A percentile compares a stretch with the other conserved stretches of the same genome.
phyloP scores from a whole-genome alignment of 2,113 vertebrate species.

The Poeciliopsis occidentalis region DNA sequence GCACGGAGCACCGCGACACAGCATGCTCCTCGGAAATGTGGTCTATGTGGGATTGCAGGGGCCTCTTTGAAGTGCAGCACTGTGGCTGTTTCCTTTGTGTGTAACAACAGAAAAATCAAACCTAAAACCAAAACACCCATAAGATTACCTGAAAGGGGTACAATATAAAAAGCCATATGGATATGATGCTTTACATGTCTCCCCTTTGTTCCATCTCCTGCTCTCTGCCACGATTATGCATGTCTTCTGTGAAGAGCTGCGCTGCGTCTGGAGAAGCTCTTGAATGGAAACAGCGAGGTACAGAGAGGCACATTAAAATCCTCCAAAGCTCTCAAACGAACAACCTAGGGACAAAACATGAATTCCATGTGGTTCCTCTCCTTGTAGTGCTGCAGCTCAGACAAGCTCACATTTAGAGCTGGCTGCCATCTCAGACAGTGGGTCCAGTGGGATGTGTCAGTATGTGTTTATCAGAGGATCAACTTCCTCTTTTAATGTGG shows the following conservation, averaged over 20 bases:
- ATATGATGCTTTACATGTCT: constrained; percentile 78
- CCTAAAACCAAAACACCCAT: constrained; percentile 79
- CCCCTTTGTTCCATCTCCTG: constrained; percentile 71
- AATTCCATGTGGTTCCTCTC: constrained; percentile 67
- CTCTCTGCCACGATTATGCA: constrained; percentile 70
- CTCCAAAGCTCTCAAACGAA: constrained; percentile 79
- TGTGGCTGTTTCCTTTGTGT: constrained; percentile 77
- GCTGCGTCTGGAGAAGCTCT: constrained; percentile 75
- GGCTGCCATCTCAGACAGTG: constrained; percentile 72
- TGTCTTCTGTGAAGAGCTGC: constrained; percentile 77
- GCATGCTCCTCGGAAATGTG: constrained; percentile 58
- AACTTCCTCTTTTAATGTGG: constrained; percentile 71
- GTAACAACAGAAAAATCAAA: constrained; percentile 76
- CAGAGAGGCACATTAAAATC: constrained; percentile 72
- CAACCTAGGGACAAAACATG: constrained; percentile 84
- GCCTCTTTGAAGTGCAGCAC: constrained; percentile 76
- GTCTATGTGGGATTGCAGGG: constrained; percentile 70
- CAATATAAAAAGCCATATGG: constrained; percentile 78
- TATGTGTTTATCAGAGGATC: constrained; percentile 83
- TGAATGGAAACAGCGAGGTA: constrained; percentile 73
- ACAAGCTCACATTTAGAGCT: constrained; percentile 77
- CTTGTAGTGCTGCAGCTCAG: constrained; percentile 79
- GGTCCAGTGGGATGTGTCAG: constrained; percentile 81
- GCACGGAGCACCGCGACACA: constrained; percentile 46
- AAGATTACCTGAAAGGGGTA: constrained; percentile 82